A percentile compares a stretch with the other conserved stretches of the same genome.
Evolutionary conservation across 2,797 vertebrate genomes (phyloP).

Genomic region (Antennarius maculatus): DNA sequence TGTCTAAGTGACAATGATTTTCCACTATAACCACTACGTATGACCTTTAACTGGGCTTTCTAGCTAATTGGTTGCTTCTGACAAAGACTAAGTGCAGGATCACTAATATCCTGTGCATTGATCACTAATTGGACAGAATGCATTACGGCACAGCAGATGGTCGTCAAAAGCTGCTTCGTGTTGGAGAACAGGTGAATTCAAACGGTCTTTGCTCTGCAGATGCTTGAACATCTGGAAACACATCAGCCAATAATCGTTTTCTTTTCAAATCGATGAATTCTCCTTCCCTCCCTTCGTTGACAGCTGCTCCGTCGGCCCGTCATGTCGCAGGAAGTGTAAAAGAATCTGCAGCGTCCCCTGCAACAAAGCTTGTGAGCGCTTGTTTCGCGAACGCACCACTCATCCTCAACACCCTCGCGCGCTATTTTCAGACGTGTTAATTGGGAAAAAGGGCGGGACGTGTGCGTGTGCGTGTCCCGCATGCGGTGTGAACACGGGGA

Average conservation of each 20-base stretch:
- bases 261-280: neutral
- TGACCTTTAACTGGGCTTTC: slow-evolving; percentile 40
- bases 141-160: neutral
- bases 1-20: slow-evolving; percentile 23
- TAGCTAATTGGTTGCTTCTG: slow-evolving; percentile 18
- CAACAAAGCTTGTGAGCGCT: slow-evolving; percentile 10
- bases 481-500: slow-evolving; percentile 23
- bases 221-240: slow-evolving; percentile 8
- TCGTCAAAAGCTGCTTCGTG: neutral
- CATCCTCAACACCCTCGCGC: slow-evolving; percentile 35
- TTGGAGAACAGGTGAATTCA: neutral
- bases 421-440: slow-evolving; percentile 72
- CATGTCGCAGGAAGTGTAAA: neutral
- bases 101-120: slow-evolving; percentile 12
- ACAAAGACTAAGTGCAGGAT: slow-evolving; percentile 17
- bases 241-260: neutral
- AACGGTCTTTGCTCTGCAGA: neutral
- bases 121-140: slow-evolving; percentile 7
- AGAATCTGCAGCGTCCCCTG: slow-evolving; percentile 21
- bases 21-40: slow-evolving; percentile 6
- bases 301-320: neutral
- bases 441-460: slow-evolving; percentile 38
- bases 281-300: slow-evolving; percentile 1
- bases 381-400: slow-evolving; percentile 14
- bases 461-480: slow-evolving; percentile 18